Evolutionary conservation across 2,113 vertebrate genomes (phyloP).

Genomic region (Leucopternis melanops): DNA sequence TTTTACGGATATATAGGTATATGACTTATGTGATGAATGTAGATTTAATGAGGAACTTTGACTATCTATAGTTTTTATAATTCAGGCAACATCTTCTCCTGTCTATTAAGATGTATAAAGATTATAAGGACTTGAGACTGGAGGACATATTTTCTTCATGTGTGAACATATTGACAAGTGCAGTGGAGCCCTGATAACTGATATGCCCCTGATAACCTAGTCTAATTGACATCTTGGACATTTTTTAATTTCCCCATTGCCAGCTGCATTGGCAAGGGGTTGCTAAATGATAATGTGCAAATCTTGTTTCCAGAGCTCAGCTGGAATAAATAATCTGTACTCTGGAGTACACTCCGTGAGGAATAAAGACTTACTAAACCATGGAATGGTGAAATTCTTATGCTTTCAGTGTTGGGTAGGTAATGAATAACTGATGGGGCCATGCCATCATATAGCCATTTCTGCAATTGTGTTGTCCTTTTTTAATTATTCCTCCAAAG

Average conservation of each 20-base stretch:
- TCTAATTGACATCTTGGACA: not conserved
- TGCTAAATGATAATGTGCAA: not conserved
- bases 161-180: not conserved
- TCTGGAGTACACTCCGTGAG: not conserved
- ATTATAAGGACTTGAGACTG: not conserved
- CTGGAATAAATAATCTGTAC: not conserved
- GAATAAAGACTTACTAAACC: not conserved
- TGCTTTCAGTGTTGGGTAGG: not conserved
- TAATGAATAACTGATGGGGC: not conserved
- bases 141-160: not conserved
- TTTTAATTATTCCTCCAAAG: not conserved
- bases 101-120: not conserved
- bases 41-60: not conserved
- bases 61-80: not conserved
- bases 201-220: not conserved
- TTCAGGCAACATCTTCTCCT: not conserved
- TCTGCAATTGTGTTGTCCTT: not conserved
- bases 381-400: not conserved
- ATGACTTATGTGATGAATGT: not conserved
- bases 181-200: not conserved
- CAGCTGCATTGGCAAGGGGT: not conserved
- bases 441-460: not conserved
- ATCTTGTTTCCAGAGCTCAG: not conserved
- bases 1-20: not conserved
- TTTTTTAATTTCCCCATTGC: not conserved